phyloP scores from a whole-genome alignment of 2,113 vertebrate genomes.

The Phasianus colchicus region DNA sequence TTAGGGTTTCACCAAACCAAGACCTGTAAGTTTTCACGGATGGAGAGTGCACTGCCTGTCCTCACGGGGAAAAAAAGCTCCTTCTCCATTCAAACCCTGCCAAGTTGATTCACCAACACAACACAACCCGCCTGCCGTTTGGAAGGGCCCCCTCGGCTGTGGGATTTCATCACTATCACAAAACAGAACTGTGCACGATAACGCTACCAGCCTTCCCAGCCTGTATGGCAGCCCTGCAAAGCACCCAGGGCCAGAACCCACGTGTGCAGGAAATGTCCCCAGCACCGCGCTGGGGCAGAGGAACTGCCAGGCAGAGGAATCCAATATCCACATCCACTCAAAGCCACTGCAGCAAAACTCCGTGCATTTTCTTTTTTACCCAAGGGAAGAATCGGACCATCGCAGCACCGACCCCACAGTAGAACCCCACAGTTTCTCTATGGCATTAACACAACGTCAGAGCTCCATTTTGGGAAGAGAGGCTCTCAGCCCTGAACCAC shows the following conservation, averaged over 20 bases:
- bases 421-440: accelerated
- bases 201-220: background rate
- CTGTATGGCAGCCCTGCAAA: background rate
- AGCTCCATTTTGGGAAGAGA: accelerated
- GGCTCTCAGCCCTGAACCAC: background rate
- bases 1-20: background rate
- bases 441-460: accelerated
- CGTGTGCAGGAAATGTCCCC: background rate
- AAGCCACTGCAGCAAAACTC: background rate
- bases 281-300: background rate
- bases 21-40: background rate
- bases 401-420: accelerated
- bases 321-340: background rate
- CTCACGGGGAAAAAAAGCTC: accelerated
- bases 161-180: background rate
- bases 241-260: background rate
- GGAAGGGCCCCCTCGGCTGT: background rate
- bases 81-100: background rate
- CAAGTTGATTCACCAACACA: background rate
- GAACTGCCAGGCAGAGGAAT: background rate
- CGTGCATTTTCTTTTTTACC: background rate
- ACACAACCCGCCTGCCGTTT: accelerated
- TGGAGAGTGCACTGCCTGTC: too few relatives aligned
- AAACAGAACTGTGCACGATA: background rate
- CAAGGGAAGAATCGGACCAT: accelerated